Evolutionary conservation across 30 jellyfish, hydroid and myxozoan genomes (phyloP).

Genomic region (Turritopsis rubra): DNA sequence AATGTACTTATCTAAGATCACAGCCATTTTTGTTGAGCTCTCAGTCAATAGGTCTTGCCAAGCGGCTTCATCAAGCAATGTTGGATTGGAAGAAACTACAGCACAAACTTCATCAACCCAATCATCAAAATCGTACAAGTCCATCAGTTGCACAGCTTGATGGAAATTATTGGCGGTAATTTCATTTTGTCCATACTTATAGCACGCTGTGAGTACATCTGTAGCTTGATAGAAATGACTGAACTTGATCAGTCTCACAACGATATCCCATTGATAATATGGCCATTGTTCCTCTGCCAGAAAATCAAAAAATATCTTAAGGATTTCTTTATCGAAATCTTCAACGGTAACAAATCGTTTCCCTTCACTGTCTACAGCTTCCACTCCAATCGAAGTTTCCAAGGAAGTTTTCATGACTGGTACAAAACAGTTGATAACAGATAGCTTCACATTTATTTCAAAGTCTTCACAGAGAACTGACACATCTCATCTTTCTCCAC

Average conservation of each 20-base stretch:
- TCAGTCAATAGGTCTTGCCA: neutral
- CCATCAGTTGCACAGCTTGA: neutral
- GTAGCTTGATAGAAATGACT: conserved; percentile 12
- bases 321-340: neutral
- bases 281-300: neutral
- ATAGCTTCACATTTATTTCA: neutral
- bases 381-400: neutral
- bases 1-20: neutral
- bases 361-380: neutral
- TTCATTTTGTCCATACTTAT: neutral
- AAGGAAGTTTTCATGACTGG: conserved; percentile 12
- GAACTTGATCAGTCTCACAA: neutral
- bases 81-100: neutral
- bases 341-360: neutral
- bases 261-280: neutral
- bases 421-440: conserved; percentile 12
- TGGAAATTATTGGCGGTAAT: neutral
- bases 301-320: neutral
- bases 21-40: neutral
- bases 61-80: neutral
- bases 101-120: neutral
- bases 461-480: neutral
- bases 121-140: neutral
- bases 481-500: neutral
- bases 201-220: neutral